A percentile compares a stretch with the other conserved stretches of the same genome.
Evolutionary conservation across 2,797 vertebrate species (phyloP).

Genomic region (Crenuchus spilurus): DNA sequence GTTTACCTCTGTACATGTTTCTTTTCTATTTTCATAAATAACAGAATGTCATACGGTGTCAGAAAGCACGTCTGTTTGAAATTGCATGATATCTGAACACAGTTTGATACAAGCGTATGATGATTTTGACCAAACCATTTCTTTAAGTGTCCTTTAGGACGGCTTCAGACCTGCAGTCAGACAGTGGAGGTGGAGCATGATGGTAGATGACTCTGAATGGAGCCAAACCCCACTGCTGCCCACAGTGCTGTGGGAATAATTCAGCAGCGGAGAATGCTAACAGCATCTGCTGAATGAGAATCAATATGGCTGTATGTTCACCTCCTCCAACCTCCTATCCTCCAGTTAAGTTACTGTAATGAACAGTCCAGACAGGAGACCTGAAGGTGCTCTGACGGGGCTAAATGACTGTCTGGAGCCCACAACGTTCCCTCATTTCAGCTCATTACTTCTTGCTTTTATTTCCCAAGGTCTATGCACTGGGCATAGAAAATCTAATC

Average conservation of each 20-base stretch:
- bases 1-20: no score
- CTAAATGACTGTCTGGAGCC: constrained; percentile 1
- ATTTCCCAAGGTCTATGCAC: neutral
- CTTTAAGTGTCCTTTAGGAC: neutral
- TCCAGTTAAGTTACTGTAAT: neutral
- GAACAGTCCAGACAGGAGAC: constrained; percentile 6
- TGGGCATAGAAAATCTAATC: neutral
- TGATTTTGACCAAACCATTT: neutral
- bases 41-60: no score
- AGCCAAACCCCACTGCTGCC: constrained; percentile 4
- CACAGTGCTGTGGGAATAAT: constrained; percentile 1
- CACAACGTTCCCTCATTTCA: neutral
- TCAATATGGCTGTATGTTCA: constrained; percentile 25
- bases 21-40: no score
- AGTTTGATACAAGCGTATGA: no score
- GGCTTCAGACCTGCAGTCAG: neutral
- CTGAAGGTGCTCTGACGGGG: neutral
- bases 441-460: neutral
- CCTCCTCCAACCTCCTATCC: constrained; percentile 24
- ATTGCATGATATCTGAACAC: no score
- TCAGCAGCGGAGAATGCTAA: constrained; percentile 30
- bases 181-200: neutral
- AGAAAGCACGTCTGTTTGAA: no score
- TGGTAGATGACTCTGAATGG: neutral
- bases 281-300: constrained; percentile 39